A percentile compares a stretch with the other conserved stretches of the same genome.
Evolutionary conservation across 2,113 vertebrate species (phyloP).

Genomic region (Tachysurus fulvidraco): DNA sequence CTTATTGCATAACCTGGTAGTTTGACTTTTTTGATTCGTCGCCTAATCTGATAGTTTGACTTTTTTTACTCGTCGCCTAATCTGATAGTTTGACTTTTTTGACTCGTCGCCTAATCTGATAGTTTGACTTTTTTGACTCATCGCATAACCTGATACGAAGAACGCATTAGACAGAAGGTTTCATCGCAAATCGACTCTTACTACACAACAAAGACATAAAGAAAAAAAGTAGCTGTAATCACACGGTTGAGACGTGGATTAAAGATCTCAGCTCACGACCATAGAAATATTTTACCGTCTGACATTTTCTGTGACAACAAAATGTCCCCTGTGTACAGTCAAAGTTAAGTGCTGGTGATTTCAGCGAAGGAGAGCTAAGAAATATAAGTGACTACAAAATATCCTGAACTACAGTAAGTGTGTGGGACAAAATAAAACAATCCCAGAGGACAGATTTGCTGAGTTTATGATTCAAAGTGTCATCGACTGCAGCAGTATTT

Average conservation of each 20-base stretch:
- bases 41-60: too few species aligned
- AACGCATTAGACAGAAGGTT: background rate
- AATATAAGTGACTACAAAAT: background rate
- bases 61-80: too few species aligned
- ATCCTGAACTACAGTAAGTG: background rate
- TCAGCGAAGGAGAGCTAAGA: background rate
- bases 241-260: background rate
- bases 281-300: background rate
- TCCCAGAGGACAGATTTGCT: background rate
- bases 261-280: background rate
- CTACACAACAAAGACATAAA: background rate
- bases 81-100: too few species aligned
- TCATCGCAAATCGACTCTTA: background rate
- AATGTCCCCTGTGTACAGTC: background rate
- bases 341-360: background rate
- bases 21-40: too few species aligned
- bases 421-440: background rate
- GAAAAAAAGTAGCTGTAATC: background rate
- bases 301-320: background rate
- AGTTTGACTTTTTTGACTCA: too few species aligned
- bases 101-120: too few species aligned
- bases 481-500: background rate
- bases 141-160: background rate
- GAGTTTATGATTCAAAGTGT: background rate
- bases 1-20: too few species aligned